Evolutionary conservation across 2,888 invertebrate species (phyloP).

Genomic region (Cotesia congregata): DNA sequence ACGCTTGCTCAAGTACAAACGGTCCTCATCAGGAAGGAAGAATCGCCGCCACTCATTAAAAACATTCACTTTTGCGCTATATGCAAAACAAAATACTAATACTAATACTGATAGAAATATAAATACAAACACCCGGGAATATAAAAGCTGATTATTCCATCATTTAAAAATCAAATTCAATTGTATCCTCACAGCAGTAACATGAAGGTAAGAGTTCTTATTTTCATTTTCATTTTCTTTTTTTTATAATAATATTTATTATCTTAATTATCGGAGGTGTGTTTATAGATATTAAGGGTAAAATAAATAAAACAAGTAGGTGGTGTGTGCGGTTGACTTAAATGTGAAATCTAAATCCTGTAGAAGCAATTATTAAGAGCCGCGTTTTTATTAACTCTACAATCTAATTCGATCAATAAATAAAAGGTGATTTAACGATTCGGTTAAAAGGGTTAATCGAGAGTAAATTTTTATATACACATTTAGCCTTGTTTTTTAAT

Average conservation of each 20-base stretch:
- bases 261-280: not conserved
- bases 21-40: constrained; percentile 18
- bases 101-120: constrained; percentile 11
- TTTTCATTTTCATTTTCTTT: constrained; percentile 3
- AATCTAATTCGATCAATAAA: constrained; percentile 1
- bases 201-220: constrained; percentile 57
- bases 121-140: constrained; percentile 35
- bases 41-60: constrained; percentile 31
- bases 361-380: not conserved
- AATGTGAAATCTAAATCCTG: not conserved
- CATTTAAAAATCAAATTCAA: constrained; percentile 57
- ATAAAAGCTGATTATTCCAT: constrained; percentile 54
- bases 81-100: constrained; percentile 36
- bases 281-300: not conserved
- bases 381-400: not conserved
- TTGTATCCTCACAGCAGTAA: constrained; percentile 56
- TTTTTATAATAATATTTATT: not conserved
- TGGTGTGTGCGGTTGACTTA: not conserved
- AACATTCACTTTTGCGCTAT: constrained; percentile 50
- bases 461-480: not conserved
- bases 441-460: not conserved
- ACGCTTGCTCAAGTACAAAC: constrained; percentile 33
- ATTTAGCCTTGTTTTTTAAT: not conserved
- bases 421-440: not conserved
- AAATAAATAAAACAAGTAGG: constrained; percentile 3